phyloP scores from a whole-genome alignment of 2,888 invertebrate species.

The Yponomeuta plumbellus region DNA sequence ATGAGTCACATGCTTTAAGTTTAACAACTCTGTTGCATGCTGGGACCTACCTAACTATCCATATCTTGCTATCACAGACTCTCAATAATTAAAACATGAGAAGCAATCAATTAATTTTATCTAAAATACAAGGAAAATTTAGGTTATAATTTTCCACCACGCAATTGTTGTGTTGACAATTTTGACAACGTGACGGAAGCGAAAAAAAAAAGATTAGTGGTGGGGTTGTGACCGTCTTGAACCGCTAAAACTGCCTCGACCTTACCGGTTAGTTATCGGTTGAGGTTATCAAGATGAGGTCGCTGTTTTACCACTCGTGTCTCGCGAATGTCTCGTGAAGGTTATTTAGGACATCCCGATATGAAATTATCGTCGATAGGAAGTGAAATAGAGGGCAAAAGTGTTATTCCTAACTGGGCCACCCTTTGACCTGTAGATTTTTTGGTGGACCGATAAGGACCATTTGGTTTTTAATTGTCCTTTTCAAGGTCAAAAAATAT shows the following conservation, averaged over 20 bases:
- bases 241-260: neutral
- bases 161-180: neutral
- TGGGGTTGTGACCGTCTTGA: neutral
- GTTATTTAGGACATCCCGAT: conserved; percentile 45
- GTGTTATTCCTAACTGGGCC: neutral
- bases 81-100: neutral
- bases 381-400: conserved; percentile 46
- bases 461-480: no score
- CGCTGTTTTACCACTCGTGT: conserved; percentile 2
- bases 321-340: conserved; percentile 33
- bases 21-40: neutral
- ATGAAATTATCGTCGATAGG: conserved; percentile 28
- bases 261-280: conserved; percentile 4
- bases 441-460: no score
- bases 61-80: neutral
- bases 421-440: no score
- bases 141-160: neutral
- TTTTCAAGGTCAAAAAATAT: no score
- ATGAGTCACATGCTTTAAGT: neutral
- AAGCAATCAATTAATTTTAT: neutral
- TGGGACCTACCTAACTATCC: neutral
- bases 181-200: neutral
- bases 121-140: neutral
- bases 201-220: neutral
- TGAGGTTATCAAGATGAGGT: neutral